Conservation (phyloP, 2,113 vertebrate species). For the Pseudopipra pipra region DNA sequence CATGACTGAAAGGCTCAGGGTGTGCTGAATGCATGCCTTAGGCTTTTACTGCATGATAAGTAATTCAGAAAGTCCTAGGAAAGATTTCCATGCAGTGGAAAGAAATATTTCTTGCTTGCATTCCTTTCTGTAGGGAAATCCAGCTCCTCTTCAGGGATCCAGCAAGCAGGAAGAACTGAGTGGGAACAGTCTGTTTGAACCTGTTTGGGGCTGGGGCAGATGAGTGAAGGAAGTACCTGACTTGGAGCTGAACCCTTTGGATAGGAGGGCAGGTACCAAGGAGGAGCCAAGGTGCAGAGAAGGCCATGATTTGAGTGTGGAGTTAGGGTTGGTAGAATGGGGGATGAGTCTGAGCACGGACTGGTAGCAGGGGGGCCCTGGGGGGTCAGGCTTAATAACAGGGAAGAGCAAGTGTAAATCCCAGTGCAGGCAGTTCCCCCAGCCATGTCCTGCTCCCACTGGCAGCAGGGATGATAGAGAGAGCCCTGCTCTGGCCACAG, state of each 20-base stretch:
- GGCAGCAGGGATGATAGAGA: not conserved
- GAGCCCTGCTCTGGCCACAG: not conserved
- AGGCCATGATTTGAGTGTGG: not conserved
- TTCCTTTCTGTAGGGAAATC: not conserved
- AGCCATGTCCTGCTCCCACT: not conserved
- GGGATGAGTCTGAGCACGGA: not conserved
- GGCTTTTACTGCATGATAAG: not conserved
- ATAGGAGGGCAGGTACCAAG: not conserved
- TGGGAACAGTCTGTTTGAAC: not conserved
- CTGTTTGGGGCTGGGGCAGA: not conserved
- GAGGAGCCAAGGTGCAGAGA: not conserved
- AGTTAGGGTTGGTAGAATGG: not conserved
- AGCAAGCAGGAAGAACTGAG: not conserved
- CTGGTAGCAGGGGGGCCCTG: not conserved
- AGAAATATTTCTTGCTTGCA: not conserved
- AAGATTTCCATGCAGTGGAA: not conserved
- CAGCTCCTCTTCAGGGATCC: not conserved
- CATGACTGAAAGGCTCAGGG: not conserved
- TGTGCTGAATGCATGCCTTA: not conserved
- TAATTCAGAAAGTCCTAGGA: not conserved
- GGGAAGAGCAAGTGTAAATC: not conserved
- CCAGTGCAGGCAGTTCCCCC: not conserved
- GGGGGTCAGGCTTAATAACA: not conserved
- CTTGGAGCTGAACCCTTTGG: not conserved
- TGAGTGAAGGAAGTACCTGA: not conserved